Evolutionary conservation across 2,797 vertebrate species (phyloP).

Genomic region (Denticeps clupeoides): DNA sequence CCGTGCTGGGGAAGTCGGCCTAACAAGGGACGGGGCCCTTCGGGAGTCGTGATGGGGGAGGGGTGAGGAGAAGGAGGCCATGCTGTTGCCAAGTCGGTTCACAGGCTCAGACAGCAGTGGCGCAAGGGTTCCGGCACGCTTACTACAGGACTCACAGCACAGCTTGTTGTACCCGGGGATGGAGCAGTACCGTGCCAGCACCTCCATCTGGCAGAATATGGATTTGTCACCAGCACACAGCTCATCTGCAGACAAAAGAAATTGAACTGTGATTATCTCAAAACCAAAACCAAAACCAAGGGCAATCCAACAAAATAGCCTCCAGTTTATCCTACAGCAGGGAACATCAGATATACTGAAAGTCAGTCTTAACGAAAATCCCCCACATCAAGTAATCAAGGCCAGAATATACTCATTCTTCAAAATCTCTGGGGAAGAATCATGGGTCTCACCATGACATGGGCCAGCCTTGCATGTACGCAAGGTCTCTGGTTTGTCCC

Average conservation of each 20-base stretch:
- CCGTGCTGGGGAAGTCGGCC: conserved; percentile 20
- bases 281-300: too few relatives aligned
- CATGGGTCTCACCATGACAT: conserved; percentile 65
- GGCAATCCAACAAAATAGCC: too few relatives aligned
- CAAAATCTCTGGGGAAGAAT: too few relatives aligned
- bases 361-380: too few relatives aligned
- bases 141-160: conserved; percentile 84
- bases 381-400: too few relatives aligned
- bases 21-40: conserved; percentile 17
- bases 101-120: conserved; percentile 55
- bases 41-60: conserved; percentile 34
- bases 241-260: conserved; percentile 61
- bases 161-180: conserved; percentile 90
- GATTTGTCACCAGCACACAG: conserved; percentile 87
- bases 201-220: conserved; percentile 98
- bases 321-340: too few relatives aligned
- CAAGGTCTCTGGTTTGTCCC: conserved; percentile 69
- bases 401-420: too few relatives aligned
- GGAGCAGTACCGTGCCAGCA: conserved; percentile 88
- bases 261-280: too few relatives aligned
- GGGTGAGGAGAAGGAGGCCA: too few relatives aligned
- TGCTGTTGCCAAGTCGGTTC: conserved; percentile 51
- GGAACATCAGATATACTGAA: too few relatives aligned
- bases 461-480: conserved; percentile 65
- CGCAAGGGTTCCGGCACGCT: conserved; percentile 51